Percentiles rank a stretch among this genome's conserved stretches.
These are phyloP conservation scores for Romanogobio albipinnatus DNA, from an alignment of 2,113 vertebrate genomes.

Conservation along the genomic window DNA sequence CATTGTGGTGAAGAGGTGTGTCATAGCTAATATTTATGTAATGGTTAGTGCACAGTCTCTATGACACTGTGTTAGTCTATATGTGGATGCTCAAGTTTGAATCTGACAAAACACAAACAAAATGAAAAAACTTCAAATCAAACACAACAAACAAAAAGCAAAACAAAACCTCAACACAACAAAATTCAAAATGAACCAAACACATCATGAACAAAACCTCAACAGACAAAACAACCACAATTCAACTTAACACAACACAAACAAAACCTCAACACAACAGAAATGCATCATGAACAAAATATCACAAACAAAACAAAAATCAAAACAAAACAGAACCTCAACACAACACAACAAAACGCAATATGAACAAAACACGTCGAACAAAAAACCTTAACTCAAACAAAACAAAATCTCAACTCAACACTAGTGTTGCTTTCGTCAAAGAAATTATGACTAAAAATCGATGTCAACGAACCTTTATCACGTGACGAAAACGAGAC, in stretches of 20 bases:
- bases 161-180: not conserved
- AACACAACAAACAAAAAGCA: not conserved
- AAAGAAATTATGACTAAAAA: too few relatives aligned
- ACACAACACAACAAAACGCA: not conserved
- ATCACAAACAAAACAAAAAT: too few relatives aligned
- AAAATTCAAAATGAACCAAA: not conserved
- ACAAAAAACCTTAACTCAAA: not conserved
- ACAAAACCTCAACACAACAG: not conserved
- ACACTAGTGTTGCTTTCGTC: too few relatives aligned
- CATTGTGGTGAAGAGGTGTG: not conserved
- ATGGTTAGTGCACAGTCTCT: too few relatives aligned
- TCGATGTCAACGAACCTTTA: too few relatives aligned
- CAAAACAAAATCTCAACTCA: too few relatives aligned
- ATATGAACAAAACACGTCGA: not conserved
- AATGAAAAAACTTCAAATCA: not conserved
- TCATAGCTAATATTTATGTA: not conserved
- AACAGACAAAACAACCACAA: not conserved
- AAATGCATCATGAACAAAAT: not conserved
- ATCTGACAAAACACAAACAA: not conserved
- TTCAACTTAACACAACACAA: not conserved
- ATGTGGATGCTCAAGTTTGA: too few relatives aligned
- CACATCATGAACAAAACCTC: not conserved
- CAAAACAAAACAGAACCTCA: not conserved
- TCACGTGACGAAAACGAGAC: too few relatives aligned
- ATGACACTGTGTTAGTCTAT: too few relatives aligned